Base-by-base conservation (phyloP, 2,797 vertebrate species). In the Ctenochaetus hawaiiensis region DNA sequence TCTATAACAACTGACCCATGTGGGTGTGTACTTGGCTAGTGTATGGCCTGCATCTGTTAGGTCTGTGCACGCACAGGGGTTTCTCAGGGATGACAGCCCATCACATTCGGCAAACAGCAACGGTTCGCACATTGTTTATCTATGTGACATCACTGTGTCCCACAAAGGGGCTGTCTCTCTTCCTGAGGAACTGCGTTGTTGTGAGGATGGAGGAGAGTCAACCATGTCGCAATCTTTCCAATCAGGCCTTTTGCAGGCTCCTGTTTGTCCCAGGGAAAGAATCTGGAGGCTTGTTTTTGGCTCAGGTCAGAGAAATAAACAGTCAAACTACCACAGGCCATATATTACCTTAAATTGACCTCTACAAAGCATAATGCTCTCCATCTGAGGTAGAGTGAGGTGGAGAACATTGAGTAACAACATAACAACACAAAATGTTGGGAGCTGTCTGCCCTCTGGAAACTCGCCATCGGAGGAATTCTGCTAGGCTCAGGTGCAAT, bases 161-260 rank as follows among this genome's bases (percentile, higher is more conserved):
- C 81, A 79, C 8, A 52, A 77, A 84, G 84, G 80, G 80, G 79
- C 79, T 44, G 72, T 83, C 88, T 81, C 80, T 90, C 83, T 94
- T 95, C 93, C 94, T 91, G 91, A 93, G 93, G 93, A 95, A 92
- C 87, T 87, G 85, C 22, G 80, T 77, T 57, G 54, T 60, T 18
- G 51, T 17, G 67, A 67, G 80, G 72, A 75, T 22, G 18, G 81
- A 87, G 73, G 67, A 75, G 78, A 85, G 47, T 30, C 57, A 72
- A 74, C 54, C 10, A 61, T 78, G 91, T 92, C 87, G 80, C 89
- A 89, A 65, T 85, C 89, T 91, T 93, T 93, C 89, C 89, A 94
- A 77, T 90, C 87, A 88, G 87, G 76, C 58, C 49, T 77, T 82
- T 69, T 43, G 76, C 34, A 5, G 54, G 89, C 80, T 83, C 51